phyloP scores from a whole-genome alignment of 2,888 invertebrate genomes.

The Germaria angustata region DNA sequence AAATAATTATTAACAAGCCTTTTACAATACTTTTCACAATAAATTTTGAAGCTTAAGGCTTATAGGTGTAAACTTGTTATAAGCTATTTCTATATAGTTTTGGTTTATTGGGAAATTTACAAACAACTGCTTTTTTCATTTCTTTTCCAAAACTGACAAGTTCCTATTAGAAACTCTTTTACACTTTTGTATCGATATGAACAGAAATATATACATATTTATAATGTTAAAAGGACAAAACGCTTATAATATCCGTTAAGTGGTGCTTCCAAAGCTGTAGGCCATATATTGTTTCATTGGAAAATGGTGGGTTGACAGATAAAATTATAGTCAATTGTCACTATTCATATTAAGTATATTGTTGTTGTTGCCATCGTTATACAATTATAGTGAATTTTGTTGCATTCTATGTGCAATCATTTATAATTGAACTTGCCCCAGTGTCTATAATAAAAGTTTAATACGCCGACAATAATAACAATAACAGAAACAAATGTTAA shows the following conservation, averaged over 20 bases:
- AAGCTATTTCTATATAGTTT: no score
- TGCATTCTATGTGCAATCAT: conserved; percentile 1
- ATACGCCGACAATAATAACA: neutral
- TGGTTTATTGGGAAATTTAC: no score
- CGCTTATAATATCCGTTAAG: conserved; percentile 30
- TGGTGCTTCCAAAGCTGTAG: conserved; percentile 31
- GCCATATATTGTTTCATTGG: conserved; percentile 43
- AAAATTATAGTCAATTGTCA: conserved; percentile 61
- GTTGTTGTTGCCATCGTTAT: conserved; percentile 48
- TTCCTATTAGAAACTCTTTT: no score
- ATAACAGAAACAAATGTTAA: neutral
- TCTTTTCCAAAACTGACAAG: no score
- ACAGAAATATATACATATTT: neutral
- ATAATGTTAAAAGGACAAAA: neutral
- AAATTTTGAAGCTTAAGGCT: no score
- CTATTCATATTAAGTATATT: conserved; percentile 35
- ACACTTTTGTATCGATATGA: no score
- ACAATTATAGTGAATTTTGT: conserved; percentile 50
- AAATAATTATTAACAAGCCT: no score
- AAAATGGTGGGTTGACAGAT: conserved; percentile 50
- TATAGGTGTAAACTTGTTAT: no score
- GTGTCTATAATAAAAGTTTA: neutral
- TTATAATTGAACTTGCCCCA: neutral
- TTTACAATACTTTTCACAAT: no score
- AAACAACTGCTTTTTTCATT: no score